phyloP scores from a whole-genome alignment of 2,888 invertebrate species.

The Dryocosmus kuriphilus region DNA sequence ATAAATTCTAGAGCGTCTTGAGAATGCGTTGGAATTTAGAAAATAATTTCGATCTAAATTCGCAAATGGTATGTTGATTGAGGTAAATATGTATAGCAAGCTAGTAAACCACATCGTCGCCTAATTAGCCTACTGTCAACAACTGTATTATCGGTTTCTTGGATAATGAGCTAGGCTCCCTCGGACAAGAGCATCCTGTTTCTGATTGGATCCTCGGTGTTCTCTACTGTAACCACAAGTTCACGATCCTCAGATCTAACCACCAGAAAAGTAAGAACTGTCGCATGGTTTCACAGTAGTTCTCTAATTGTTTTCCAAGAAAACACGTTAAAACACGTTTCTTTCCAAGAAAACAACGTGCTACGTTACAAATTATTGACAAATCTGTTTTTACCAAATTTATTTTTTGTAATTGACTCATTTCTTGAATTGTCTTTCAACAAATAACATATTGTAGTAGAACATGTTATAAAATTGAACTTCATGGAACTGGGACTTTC shows the following conservation, averaged over 20 bases:
- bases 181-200: constrained; percentile 70
- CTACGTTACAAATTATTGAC: too few species aligned
- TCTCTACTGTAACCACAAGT: constrained; percentile 55
- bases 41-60: background rate
- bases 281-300: background rate
- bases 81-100: constrained; percentile 64
- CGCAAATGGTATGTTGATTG: background rate
- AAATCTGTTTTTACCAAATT: too few species aligned
- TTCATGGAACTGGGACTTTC: constrained; percentile 9
- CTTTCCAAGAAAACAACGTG: too few species aligned
- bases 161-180: constrained; percentile 63
- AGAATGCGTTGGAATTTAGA: too few species aligned
- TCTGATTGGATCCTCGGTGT: constrained; percentile 64
- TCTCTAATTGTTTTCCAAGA: too few species aligned
- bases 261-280: background rate
- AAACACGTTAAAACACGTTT: too few species aligned
- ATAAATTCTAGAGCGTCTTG: too few species aligned
- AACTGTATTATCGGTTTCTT: constrained; percentile 71
- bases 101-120: constrained; percentile 60
- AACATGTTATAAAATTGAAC: background rate
- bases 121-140: constrained; percentile 72
- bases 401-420: too few species aligned
- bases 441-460: too few species aligned
- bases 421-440: too few species aligned
- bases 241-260: constrained; percentile 57